Base-by-base conservation (phyloP, 2,888 invertebrate species). In the Oxystoma pomonae region DNA sequence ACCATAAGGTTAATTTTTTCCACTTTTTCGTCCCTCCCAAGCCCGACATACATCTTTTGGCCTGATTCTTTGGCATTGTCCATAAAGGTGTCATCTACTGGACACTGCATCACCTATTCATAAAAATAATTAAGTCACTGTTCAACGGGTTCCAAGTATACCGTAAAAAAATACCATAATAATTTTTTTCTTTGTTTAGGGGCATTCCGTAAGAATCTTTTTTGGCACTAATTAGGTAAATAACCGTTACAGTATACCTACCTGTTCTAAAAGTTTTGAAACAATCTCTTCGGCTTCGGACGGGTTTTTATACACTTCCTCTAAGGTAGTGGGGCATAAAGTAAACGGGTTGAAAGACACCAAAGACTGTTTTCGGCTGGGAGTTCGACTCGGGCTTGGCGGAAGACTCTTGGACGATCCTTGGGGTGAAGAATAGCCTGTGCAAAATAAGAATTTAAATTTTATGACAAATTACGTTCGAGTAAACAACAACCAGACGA, bases 1-100 rank as follows among this genome's bases (percentile, higher is more conserved):
- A 96, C 96, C 91, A 96, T 90, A 59, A 86, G 83, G 80, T 96
- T 94, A 70, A 97, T 92, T 80, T 91, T 90, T 53, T 86, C 85
- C 63, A 88, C 86, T 67, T 91, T 83, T 67, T 90, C 90, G 35
- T 85, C 83, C 1, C 88, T 85, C 18, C 87, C 83, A 70, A 92
- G 82, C 71, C 87, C 83, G 60, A 86, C 84, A 76, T 91, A 96
- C 65, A 97, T 86, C 74, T 89, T 89, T 75, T 88, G 90, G 56
- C 96, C 96, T 67, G 90, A 89, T 76, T 91, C 90, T 81, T 96
- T 91, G 17, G 97, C 96, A 70, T 91, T 86, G 63, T 91, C 90
- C 84, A 97, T 94, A 70, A 96, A 85, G 68, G 89, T 88, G 75
- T 95, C 94, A 74, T 92, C 90, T 67, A 84, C 82, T 64, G 85